Evolutionary conservation across 2,888 invertebrate genomes (phyloP).

Genomic region (Lepidochrysops patricia): DNA sequence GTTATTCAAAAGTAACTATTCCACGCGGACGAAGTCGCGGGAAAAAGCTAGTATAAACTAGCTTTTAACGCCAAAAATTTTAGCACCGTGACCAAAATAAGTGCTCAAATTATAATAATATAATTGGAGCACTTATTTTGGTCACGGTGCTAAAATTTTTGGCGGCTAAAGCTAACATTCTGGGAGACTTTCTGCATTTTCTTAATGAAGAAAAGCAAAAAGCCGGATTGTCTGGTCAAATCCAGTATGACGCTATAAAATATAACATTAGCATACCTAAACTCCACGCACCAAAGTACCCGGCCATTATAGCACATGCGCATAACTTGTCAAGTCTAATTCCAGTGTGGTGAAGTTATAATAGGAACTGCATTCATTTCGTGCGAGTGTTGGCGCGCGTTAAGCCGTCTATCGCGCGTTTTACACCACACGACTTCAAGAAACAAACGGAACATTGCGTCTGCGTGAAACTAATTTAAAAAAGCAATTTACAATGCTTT

Average conservation of each 20-base stretch:
- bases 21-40: too few species aligned
- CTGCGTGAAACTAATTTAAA: background rate
- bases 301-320: background rate
- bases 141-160: too few species aligned
- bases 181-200: too few species aligned
- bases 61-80: too few species aligned
- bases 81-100: too few species aligned
- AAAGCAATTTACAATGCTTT: background rate
- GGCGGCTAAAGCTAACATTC: too few species aligned
- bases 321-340: constrained; percentile 3
- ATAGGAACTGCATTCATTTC: background rate
- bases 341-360: constrained; percentile 3
- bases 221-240: too few species aligned
- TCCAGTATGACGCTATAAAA: background rate
- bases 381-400: background rate
- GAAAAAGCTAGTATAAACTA: too few species aligned
- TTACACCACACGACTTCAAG: background rate
- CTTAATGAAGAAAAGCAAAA: too few species aligned
- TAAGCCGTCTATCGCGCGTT: background rate
- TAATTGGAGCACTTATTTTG: too few species aligned
- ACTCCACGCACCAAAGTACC: background rate
- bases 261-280: background rate
- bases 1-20: too few species aligned
- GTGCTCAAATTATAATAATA: too few species aligned
- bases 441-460: background rate